These are phyloP conservation scores for Dicrurus megarhynchus DNA, from an alignment of 2,113 vertebrate genomes.

Conservation along the genomic window DNA sequence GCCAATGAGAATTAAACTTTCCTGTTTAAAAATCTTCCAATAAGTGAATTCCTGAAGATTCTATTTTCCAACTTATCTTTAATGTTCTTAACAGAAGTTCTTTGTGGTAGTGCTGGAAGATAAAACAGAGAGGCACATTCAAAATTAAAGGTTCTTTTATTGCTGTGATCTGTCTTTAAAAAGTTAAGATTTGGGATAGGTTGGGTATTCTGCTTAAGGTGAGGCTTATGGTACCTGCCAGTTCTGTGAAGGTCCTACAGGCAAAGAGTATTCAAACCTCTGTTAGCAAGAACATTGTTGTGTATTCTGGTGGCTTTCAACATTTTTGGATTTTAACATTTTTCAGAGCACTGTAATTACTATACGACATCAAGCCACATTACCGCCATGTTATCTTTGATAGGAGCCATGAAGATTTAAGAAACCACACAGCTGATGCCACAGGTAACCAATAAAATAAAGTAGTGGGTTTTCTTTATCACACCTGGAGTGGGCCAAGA, in stretches of 20 bases:
- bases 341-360: background rate
- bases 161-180: background rate
- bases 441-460: background rate
- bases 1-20: conserved; percentile 20
- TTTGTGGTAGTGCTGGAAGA: background rate
- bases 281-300: background rate
- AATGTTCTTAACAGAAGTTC: background rate
- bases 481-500: background rate
- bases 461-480: background rate
- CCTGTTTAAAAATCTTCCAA: background rate
- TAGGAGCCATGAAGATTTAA: background rate
- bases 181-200: background rate
- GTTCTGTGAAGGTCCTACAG: background rate
- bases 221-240: background rate
- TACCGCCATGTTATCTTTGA: background rate
- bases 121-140: background rate
- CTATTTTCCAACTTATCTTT: conserved; percentile 26
- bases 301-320: background rate
- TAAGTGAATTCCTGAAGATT: conserved; percentile 7
- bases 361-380: background rate
- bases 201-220: background rate
- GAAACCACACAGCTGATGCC: background rate
- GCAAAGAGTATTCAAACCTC: background rate
- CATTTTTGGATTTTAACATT: background rate
- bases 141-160: background rate